phyloP scores from a whole-genome alignment of 2,113 vertebrate species.

The Eolophus roseicapilla region DNA sequence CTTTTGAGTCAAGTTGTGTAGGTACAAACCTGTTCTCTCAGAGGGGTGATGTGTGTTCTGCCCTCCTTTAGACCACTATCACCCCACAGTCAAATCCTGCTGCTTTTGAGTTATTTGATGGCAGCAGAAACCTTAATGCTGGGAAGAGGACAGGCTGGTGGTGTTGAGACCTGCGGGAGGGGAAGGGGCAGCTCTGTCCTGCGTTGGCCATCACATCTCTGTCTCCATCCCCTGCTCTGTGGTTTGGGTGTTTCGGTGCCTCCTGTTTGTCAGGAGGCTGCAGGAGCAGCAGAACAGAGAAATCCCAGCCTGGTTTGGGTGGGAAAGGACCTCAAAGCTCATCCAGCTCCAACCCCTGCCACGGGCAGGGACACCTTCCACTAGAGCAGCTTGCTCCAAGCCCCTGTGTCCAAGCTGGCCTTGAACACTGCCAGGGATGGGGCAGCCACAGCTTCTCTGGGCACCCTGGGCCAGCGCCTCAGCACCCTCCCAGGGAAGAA shows the following conservation, averaged over 20 bases:
- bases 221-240: not conserved
- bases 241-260: rapidly evolving
- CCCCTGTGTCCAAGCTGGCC: no score
- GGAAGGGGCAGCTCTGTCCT: not conserved
- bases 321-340: not conserved
- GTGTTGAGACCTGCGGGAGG: not conserved
- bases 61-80: rapidly evolving
- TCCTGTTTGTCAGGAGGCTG: not conserved
- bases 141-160: not conserved
- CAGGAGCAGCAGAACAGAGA: not conserved
- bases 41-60: not conserved
- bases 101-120: not conserved
- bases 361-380: not conserved
- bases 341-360: not conserved
- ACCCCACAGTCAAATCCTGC: not conserved
- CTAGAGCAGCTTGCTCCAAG: not conserved
- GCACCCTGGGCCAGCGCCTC: no score
- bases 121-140: not conserved
- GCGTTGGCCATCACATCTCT: not conserved
- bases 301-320: not conserved
- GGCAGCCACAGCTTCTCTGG: no score
- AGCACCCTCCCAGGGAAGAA: no score
- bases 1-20: not conserved
- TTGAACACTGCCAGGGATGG: no score
- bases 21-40: not conserved